phyloP scores from a whole-genome alignment of 1,140 invertebrate genomes.

The Danaus plexippus region DNA sequence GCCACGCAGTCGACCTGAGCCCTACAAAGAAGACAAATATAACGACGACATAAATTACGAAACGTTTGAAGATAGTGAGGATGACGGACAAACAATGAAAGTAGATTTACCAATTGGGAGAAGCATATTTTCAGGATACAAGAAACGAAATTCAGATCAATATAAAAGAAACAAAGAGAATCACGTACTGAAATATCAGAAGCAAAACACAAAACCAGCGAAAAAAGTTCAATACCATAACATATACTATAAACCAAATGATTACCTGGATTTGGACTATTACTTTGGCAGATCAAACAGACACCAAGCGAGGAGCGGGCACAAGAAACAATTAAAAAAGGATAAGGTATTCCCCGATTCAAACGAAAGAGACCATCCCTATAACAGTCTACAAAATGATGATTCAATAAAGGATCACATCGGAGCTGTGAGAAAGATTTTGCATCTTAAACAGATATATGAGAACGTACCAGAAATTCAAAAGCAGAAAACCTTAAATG shows the following conservation, averaged over 20 bases:
- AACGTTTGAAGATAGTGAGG: not conserved
- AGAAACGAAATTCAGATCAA: not conserved
- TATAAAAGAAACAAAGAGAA: not conserved
- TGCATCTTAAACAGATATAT: slow-evolving; percentile 28
- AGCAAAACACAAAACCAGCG: slow-evolving; percentile 4
- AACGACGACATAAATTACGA: slow-evolving; percentile 2
- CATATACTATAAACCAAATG: slow-evolving; percentile 25
- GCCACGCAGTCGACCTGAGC: slow-evolving; percentile 26
- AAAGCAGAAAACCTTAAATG: not conserved
- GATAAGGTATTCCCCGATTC: slow-evolving; percentile 22
- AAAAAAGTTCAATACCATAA: slow-evolving; percentile 2
- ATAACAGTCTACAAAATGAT: slow-evolving; percentile 20
- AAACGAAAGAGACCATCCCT: slow-evolving; percentile 23
- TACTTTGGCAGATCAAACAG: slow-evolving; percentile 20
- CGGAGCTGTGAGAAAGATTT: slow-evolving; percentile 27
- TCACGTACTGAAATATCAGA: not conserved
- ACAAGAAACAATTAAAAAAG: slow-evolving; percentile 5
- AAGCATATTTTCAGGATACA: slow-evolving; percentile 5
- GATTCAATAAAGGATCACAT: slow-evolving; percentile 27
- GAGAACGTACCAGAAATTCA: slow-evolving; percentile 11
- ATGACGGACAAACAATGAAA: not conserved
- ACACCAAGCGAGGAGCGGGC: not conserved
- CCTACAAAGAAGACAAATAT: slow-evolving; percentile 5
- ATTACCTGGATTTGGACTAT: slow-evolving; percentile 37
- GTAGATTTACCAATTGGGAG: not conserved